Evolutionary conservation across 2,888 invertebrate genomes (phyloP), one percentile per base, ranked within the genome.

Genomic region (Catonia carolina): DNA sequence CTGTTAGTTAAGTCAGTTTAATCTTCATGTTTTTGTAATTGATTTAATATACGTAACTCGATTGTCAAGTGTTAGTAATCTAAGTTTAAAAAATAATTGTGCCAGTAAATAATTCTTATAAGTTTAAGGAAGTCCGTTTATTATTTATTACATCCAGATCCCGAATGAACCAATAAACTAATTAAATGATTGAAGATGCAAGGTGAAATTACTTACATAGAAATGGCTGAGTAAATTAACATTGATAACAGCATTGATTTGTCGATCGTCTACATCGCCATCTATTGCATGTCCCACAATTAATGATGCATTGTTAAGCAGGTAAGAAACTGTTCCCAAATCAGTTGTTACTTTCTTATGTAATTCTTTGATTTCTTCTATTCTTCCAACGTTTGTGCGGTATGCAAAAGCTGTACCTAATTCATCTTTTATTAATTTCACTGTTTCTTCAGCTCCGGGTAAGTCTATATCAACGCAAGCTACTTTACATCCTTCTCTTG

Each of bases 401-500:
- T 65, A 66, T 6, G 62, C 53, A 41, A 54, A 55, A 7, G 56
- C 58, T 27, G 33, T 45, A 4, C 47, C 36, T 8, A 37, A 2
- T 12, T 45, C n/a, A 4, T 70, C 68, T 14, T 69, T 64, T 2
- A 62, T 58, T 10, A 58, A 20, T 18, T 39, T 20, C 4, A 55
- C 62, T 3, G 62, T 62, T 35, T 62, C 61, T 1, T 51, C 10
- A 51, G 31, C 55, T 17, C 47, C 56, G 3, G n/a, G 12, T 37
- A 61, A 59, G 33, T 62, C 51, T 42, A 62, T 50, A 41, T 63
- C 62, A 2, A 60, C 58, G 14, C 60, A 59, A 1, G 55, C 61
- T 2, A 63, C 17, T 8, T 53, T 53, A 31, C 60, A 48, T 23
- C 73, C 73, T 59, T 69, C 66, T 47, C 69, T 67, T 1, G 72